Conservation (phyloP, 2,888 invertebrate genomes). For the Megastigmus dorsalis region DNA sequence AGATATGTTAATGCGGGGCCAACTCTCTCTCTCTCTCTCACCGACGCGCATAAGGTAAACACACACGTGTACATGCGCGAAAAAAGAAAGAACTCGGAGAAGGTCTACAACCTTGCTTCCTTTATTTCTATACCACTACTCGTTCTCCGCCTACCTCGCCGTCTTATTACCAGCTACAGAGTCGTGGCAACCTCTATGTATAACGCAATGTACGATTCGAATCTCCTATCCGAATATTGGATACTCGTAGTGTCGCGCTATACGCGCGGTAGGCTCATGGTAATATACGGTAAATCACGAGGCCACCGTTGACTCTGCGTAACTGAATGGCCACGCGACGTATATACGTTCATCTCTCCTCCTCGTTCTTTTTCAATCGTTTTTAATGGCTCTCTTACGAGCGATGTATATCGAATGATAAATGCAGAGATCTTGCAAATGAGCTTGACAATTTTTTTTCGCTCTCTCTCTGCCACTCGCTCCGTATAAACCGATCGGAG, state of each 20-base stretch:
- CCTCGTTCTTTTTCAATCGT: neutral
- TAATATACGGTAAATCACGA: constrained; percentile 16
- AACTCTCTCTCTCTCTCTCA: neutral
- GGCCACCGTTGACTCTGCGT: neutral
- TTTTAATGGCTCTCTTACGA: neutral
- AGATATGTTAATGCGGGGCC: constrained; percentile 58
- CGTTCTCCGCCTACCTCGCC: no score
- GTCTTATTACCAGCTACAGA: no score
- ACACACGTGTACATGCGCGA: constrained; percentile 54
- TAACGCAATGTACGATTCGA: no score
- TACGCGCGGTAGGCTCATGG: no score
- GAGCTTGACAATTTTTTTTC: constrained; percentile 18
- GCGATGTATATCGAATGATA: neutral
- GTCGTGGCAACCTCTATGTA: no score
- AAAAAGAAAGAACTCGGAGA: neutral
- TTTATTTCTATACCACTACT: no score
- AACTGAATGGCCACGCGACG: neutral
- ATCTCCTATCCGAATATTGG: neutral
- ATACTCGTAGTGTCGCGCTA: neutral
- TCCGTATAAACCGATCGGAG: neutral
- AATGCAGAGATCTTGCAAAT: constrained; percentile 19
- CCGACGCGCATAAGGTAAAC: constrained; percentile 28
- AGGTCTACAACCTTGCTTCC: constrained; percentile 36
- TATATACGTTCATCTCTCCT: no score
- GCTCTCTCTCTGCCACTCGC: no score